Conservation (phyloP, 2,797 vertebrate species). For the Phalloptychus januarius region DNA sequence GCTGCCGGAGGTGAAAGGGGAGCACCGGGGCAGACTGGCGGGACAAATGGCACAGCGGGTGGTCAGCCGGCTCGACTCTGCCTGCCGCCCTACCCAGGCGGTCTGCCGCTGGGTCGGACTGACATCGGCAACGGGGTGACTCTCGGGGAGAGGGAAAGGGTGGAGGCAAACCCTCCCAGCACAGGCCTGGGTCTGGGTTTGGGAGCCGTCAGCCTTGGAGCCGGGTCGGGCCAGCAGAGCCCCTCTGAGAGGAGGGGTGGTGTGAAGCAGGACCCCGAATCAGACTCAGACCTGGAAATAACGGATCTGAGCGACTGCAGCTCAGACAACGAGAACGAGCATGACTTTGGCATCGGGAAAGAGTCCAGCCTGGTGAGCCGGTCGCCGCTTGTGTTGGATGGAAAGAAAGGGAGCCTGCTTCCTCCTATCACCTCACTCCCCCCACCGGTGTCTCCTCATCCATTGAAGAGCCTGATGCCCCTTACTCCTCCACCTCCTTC, state of each 20-base stretch:
- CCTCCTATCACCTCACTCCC: constrained; percentile 76
- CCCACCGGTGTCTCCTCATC: constrained; percentile 73
- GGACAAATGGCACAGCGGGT: constrained; percentile 74
- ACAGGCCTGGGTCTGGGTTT: constrained; percentile 68
- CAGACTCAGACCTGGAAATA: constrained; percentile 93
- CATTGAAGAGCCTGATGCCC: constrained; percentile 83
- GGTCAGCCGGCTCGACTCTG: constrained; percentile 75
- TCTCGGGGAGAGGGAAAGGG: constrained; percentile 74
- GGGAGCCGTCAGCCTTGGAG: constrained; percentile 65
- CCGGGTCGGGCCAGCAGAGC: constrained; percentile 71
- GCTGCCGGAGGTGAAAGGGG: constrained; percentile 75
- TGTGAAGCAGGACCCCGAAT: constrained; percentile 88
- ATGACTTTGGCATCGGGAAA: constrained; percentile 74
- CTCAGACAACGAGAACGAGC: constrained; percentile 85
- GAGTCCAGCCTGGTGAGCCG: constrained; percentile 66
- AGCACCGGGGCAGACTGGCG: constrained; percentile 70
- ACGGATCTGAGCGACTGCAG: constrained; percentile 92
- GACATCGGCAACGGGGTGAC: constrained; percentile 71
- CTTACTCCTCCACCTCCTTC: constrained; percentile 77
- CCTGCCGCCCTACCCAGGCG: constrained; percentile 78
- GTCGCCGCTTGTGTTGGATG: constrained; percentile 71
- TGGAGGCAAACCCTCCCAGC: constrained; percentile 56
- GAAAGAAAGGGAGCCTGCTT: constrained; percentile 69
- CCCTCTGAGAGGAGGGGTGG: constrained; percentile 77
- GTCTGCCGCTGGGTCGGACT: constrained; percentile 74